Conservation (phyloP, 2,113 vertebrate species). For the Erpornis zantholeuca region DNA sequence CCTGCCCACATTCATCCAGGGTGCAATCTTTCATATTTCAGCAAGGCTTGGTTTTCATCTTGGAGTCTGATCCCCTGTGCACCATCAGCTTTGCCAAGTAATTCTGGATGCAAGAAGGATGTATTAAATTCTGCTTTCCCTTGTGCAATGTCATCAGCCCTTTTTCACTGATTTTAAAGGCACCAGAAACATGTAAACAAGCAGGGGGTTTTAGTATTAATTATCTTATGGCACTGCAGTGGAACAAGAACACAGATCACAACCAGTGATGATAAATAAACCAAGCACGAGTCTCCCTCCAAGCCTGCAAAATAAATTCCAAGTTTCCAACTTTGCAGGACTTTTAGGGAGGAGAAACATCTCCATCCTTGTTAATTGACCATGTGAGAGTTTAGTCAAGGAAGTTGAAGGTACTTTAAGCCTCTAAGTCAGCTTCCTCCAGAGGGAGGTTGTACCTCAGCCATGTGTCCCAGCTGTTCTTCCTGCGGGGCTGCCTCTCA, state of each 20-base stretch:
- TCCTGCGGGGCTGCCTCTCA: neutral
- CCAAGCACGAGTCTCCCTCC: neutral
- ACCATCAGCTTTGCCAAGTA: neutral
- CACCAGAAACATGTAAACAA: neutral
- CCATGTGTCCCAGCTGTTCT: rapidly evolving
- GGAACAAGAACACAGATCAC: neutral
- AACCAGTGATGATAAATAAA: neutral
- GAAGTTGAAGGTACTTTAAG: neutral
- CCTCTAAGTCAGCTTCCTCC: neutral
- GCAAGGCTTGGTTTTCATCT: neutral
- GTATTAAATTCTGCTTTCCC: neutral
- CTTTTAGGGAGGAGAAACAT: neutral
- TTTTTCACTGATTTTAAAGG: neutral
- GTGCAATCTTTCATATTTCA: neutral
- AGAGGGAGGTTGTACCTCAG: neutral
- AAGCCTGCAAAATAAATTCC: neutral
- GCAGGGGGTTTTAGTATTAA: neutral
- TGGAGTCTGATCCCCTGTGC: neutral
- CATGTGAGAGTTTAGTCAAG: neutral
- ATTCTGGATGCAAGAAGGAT: neutral
- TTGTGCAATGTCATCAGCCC: neutral
- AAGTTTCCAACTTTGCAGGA: neutral
- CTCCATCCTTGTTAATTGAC: neutral
- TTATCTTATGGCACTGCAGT: neutral
- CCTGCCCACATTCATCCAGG: slow-evolving; percentile 2